Base-by-base conservation (phyloP, 1,140 invertebrate genomes). In the Meloidogyne chitwoodi region DNA sequence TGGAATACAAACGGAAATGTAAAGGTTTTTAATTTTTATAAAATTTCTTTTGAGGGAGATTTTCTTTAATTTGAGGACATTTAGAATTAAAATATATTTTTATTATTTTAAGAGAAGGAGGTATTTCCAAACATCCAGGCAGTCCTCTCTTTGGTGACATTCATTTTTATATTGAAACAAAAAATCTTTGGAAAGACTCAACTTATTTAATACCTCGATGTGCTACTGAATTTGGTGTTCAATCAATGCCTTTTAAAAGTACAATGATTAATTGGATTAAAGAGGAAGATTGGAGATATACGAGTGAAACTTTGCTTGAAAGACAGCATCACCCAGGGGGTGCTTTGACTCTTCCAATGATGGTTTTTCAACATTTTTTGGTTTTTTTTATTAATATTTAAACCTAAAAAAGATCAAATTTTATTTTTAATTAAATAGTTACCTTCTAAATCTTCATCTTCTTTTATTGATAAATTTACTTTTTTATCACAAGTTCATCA, bases 181-280 rank as follows among this genome's bases (percentile, higher is more conserved):
- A 88, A 74, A 92, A 97, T 85, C 91, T 91, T 66, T 98, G 94
- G 94, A 88, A 93, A 78, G 89, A 91, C 22, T 90, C 89, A 62
- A 91, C 90, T 10, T 96, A 92, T 88, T 93, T 93, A 0, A 90
- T 90, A 16, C 91, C 93, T 0, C 90, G 95, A 78, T 96, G 98
- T 88, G 91, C 92, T 22, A 96, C 95, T 0, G 96, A 99, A 88
- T 99, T 96, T 87, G 96, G 96, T 14, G 92, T 94, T 79, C 94
- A 98, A 87, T 93, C 94, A 4, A 89, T 93, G 56, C 94, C 95
- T 0, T 91, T 91, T 6, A 87, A 92, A 81, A 82, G 79, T 8
- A 86, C 86, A 22, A 83, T 86, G 80, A 12, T 71, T 12, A 75
- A 81, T 12, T 86, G 84, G 74, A 79, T 86, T n/a, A 76, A 77